Conservation (phyloP, 2,797 vertebrate species). For the Lemur catta region DNA sequence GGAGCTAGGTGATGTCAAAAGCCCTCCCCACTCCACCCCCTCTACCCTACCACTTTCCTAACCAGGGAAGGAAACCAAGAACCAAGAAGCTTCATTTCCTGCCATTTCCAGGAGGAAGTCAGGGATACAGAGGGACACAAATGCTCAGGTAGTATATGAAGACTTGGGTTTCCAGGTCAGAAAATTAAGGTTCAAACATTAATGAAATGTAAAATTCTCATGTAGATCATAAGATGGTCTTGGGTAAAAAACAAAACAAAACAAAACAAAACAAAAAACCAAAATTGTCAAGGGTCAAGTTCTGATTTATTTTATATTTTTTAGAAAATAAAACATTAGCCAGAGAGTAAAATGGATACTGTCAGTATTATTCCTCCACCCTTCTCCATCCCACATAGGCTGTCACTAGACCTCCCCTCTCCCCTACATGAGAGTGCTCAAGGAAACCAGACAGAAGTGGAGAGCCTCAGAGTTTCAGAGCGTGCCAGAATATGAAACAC, state of each 20-base stretch:
- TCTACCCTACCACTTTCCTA: not conserved
- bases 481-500: not conserved
- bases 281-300: not conserved
- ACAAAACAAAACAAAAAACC: too few species aligned
- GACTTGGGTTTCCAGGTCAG: not conserved
- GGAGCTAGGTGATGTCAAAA: not conserved
- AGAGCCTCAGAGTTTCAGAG: not conserved
- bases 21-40: not conserved
- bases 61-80: not conserved
- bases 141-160: not conserved
- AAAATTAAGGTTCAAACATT: not conserved
- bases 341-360: not conserved
- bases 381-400: not conserved
- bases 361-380: not conserved
- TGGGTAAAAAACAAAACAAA: too few species aligned
- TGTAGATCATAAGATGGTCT: not conserved
- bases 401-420: not conserved
- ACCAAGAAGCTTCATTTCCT: not conserved
- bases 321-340: not conserved
- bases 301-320: not conserved
- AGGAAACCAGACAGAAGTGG: not conserved
- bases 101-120: not conserved
- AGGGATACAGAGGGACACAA: not conserved
- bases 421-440: not conserved
- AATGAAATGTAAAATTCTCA: not conserved